Evolutionary conservation across 2,888 invertebrate species (phyloP), one percentile per base, ranked within the genome.

Genomic region (Leptarthrus brevirostris): DNA sequence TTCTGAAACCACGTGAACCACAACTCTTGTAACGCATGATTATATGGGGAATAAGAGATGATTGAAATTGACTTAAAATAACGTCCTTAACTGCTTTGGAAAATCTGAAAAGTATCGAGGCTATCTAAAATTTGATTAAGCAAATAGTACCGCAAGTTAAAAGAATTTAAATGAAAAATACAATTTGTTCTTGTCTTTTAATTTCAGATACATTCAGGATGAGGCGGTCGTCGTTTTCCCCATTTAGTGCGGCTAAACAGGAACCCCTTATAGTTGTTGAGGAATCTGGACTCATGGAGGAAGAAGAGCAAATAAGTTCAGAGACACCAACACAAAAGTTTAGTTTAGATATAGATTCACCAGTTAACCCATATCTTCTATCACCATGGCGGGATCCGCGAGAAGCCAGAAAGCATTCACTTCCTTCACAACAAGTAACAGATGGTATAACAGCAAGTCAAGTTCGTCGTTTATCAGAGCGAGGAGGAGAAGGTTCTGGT

Each of bases 361-460:
- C 93, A 0, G 90, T 90, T 2, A 93, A 93, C 84, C 94, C 94
- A 0, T 93, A 92, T 86, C 87, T 94, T 64, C 84, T 94, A 72
- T 93, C 93, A 0, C 94, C 94, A 3, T 94, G 92, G 90, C 87
- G 93, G 20, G 93, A 93, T 79, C 86, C 89, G 69, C 86, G 91
- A 71, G 91, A 91, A 79, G 89, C 91, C 1, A 88, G 94, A 79
- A 94, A 94, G 81, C 92, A 93, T 80, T 94, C 94, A 22, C 85
- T 94, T 79, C 94, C 94, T 1, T 93, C 94, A 0, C 94, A 94
- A 1, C 91, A 93, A 78, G 94, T 94, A 80, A 92, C 92, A 24
- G 91, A 93, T 73, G 94, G 94, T 64, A 94, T 94, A 74, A 94
- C 94, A 52, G 94, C 94, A 47, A 93, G 93, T 78, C 94, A 94